Conservation (phyloP, 53 echinoderm and acorn worm species). For the Astropecten irregularis region DNA sequence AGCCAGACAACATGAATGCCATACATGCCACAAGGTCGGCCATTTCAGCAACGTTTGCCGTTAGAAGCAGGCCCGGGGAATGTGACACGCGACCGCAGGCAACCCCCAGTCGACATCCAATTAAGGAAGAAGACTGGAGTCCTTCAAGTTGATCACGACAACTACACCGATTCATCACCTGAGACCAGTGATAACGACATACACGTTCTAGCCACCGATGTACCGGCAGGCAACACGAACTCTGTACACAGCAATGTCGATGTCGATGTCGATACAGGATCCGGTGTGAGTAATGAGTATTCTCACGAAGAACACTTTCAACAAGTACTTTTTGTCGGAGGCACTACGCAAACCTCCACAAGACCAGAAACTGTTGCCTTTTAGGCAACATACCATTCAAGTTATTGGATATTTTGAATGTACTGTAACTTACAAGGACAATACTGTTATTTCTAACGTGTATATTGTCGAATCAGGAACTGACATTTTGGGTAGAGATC, state of each 20-base stretch:
- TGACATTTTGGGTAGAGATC: conserved; percentile 15
- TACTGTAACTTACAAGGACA: background rate
- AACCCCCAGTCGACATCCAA: background rate
- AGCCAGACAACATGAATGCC: conserved; percentile 3
- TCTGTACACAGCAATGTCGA: background rate
- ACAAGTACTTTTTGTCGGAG: background rate
- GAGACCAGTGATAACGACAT: conserved; percentile 3
- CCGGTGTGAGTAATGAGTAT: conserved; percentile 17
- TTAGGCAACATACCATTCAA: background rate
- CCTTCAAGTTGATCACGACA: background rate
- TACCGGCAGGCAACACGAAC: background rate
- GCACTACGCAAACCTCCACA: background rate
- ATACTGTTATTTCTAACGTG: background rate
- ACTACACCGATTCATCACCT: background rate
- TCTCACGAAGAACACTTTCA: background rate
- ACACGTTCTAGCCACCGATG: background rate
- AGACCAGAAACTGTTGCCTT: background rate
- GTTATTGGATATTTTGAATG: conserved; percentile 5
- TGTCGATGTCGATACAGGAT: background rate
- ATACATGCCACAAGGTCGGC: conserved; percentile 1
- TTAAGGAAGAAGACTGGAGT: background rate
- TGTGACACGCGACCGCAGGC: background rate
- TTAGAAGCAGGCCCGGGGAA: background rate
- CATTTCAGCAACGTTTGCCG: conserved; percentile 26
- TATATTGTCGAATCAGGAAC: conserved; percentile 12